Conservation (phyloP, 1,140 invertebrate species). For the Anastatus disparis region DNA sequence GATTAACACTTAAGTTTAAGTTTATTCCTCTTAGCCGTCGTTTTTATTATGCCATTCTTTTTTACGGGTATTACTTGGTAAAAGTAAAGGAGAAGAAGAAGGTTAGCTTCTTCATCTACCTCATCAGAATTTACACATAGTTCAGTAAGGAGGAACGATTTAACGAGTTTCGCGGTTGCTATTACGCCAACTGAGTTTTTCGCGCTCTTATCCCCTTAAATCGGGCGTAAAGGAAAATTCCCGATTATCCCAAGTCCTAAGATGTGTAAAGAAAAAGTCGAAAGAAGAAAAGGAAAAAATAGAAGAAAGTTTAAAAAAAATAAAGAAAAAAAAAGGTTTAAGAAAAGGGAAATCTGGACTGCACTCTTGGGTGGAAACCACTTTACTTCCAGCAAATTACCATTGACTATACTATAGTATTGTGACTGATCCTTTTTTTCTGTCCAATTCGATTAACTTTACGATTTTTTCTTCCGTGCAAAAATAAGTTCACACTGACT, state of each 20-base stretch:
- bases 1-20: no score
- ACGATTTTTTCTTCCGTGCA: constrained; percentile 32
- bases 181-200: constrained; percentile 6
- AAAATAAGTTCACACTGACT: constrained; percentile 17
- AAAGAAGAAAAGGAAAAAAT: neutral
- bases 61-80: no score
- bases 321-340: neutral
- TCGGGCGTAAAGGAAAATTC: neutral
- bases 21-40: no score
- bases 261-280: neutral
- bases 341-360: constrained; percentile 5
- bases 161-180: constrained; percentile 49
- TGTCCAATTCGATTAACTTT: constrained; percentile 38
- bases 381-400: constrained; percentile 36
- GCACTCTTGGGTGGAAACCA: constrained; percentile 13
- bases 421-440: constrained; percentile 36
- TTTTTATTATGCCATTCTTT: no score
- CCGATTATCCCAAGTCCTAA: constrained; percentile 10
- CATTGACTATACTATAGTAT: constrained; percentile 2
- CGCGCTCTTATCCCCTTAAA: constrained; percentile 8
- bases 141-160: constrained; percentile 55
- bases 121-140: constrained; percentile 60
- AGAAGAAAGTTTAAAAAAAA: neutral
- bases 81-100: no score
- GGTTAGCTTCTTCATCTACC: constrained; percentile 36